A percentile compares a stretch with the other conserved stretches of the same genome.
phyloP scores from a whole-genome alignment of 2,797 vertebrate genomes.

The Mormyrus hasselquistii region DNA sequence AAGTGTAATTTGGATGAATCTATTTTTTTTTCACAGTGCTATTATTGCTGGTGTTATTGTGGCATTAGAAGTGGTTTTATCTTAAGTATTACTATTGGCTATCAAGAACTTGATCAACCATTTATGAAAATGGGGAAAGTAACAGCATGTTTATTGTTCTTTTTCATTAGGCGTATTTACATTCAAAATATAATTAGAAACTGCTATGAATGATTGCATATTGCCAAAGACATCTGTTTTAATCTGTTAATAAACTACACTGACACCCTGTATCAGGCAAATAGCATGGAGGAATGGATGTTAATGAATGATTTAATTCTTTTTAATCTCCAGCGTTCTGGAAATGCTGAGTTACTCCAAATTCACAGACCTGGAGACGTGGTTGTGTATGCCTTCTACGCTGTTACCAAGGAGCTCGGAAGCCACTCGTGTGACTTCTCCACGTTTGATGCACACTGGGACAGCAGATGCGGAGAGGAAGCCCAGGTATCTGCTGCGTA shows the following conservation, averaged over 20 bases:
- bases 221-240: not conserved
- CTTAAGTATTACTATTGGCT: not conserved
- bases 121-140: not conserved
- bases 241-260: not conserved
- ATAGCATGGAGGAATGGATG: not conserved
- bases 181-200: not conserved
- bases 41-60: not conserved
- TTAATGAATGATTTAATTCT: not conserved
- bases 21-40: not conserved
- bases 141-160: not conserved
- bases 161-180: not conserved
- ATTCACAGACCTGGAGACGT: constrained; percentile 67
- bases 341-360: constrained; percentile 73
- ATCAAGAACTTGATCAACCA: not conserved
- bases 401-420: constrained; percentile 53
- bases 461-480: constrained; percentile 23
- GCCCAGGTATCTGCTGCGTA: constrained; percentile 26
- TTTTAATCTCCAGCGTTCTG: constrained; percentile 52
- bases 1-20: not conserved
- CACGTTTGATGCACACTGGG: constrained; percentile 23
- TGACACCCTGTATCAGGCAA: not conserved
- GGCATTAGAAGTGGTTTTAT: not conserved
- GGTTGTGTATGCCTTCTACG: constrained; percentile 69
- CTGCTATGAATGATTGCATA: not conserved
- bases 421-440: constrained; percentile 37